Evolutionary conservation across 2,888 invertebrate species (phyloP).

Genomic region (Drosophila leonis): DNA sequence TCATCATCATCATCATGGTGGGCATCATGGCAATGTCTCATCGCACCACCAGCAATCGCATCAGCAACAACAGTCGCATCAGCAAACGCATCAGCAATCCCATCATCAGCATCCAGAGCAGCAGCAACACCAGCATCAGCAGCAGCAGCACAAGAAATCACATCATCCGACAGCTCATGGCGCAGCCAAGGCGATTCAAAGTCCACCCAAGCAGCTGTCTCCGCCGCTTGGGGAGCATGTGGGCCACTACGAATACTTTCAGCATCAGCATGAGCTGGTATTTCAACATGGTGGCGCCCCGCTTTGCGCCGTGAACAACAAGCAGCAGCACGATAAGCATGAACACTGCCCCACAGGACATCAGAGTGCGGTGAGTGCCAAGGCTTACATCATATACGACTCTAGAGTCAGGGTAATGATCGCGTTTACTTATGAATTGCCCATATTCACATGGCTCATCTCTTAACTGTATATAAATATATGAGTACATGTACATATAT

Average conservation of each 20-base stretch:
- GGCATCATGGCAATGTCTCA: conserved; percentile 49
- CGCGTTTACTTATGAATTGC: conserved; percentile 6
- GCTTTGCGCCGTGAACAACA: conserved; percentile 27
- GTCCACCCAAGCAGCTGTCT: conserved; percentile 74
- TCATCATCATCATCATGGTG: conserved; percentile 67
- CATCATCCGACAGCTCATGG: conserved; percentile 64
- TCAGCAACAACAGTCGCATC: conserved; percentile 32
- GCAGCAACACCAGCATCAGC: conserved; percentile 41
- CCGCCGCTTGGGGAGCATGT: conserved; percentile 69
- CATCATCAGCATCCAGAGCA: conserved; percentile 48
- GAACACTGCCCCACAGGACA: conserved; percentile 83
- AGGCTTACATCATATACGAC: conserved; percentile 53
- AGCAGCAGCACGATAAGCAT: conserved; percentile 70
- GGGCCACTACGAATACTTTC: conserved; percentile 74
- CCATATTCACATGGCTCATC: background rate
- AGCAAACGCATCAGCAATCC: conserved; percentile 41
- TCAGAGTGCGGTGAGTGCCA: conserved; percentile 80
- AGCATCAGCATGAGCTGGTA: conserved; percentile 67
- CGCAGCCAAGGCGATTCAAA: conserved; percentile 69
- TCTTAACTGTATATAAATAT: background rate
- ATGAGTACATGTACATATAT: background rate
- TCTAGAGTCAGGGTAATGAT: conserved; percentile 3
- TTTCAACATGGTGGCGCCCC: conserved; percentile 56
- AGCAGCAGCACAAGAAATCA: conserved; percentile 49
- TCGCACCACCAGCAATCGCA: conserved; percentile 55